Base-by-base conservation (phyloP, 1,140 invertebrate genomes). In the Patella vulgata region DNA sequence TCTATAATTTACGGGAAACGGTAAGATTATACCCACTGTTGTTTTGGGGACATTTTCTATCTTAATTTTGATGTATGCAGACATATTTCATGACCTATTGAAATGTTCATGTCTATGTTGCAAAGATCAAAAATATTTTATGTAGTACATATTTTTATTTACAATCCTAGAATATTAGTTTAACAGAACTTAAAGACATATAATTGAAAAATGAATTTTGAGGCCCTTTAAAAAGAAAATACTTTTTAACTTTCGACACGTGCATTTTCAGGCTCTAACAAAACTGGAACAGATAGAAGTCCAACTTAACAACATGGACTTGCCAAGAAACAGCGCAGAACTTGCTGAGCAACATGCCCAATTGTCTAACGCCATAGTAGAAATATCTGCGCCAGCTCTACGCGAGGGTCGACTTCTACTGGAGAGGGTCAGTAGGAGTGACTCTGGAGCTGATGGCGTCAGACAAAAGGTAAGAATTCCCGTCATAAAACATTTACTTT, bases 211-310 rank as follows among this genome's bases (percentile, higher is more conserved):
- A n/a, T n/a, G n/a, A n/a, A n/a, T n/a, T n/a, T n/a, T n/a, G n/a
- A n/a, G n/a, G n/a, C n/a, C n/a, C n/a, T n/a, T n/a, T n/a, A n/a
- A n/a, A n/a, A n/a, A n/a, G n/a, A n/a, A n/a, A n/a, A n/a, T n/a
- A n/a, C n/a, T n/a, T n/a, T n/a, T n/a, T n/a, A n/a, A n/a, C n/a
- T n/a, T n/a, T n/a, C n/a, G n/a, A n/a, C n/a, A n/a, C n/a, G n/a
- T n/a, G n/a, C n/a, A n/a, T 71, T 73, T 80, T 3, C 71, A 92
- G 88, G 91, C 90, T 50, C 83, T 91, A 43, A 90, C 87, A 54
- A 91, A 92, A 81, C 76, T 93, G 57, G 90, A 92, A 79, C 90
- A 93, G 78, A 82, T 93, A 11, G 91, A 93, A 85, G 87, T 91
- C 68, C 90, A 93, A 73, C 78, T 93, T 57, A 88, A 88, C 40